Evolutionary conservation across 2,113 vertebrate genomes (phyloP).

Genomic region (Nycticryphes semicollaris): DNA sequence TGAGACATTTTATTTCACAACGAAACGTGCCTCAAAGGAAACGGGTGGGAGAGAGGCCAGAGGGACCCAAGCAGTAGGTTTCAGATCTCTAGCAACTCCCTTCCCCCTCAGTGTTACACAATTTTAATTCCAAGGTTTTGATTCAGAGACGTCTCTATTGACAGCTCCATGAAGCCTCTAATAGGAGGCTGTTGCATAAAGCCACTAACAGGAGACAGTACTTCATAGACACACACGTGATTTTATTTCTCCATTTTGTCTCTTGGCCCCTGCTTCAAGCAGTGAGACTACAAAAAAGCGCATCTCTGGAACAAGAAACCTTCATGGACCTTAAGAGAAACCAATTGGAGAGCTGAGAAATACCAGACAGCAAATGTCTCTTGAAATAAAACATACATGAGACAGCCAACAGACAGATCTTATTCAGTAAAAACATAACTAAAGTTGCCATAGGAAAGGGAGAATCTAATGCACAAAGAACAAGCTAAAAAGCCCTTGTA

Average conservation of each 20-base stretch:
- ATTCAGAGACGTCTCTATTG: slow-evolving; percentile 15
- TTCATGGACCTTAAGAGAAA: not conserved
- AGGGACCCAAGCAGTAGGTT: not conserved
- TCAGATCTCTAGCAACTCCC: not conserved
- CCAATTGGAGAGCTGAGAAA: not conserved
- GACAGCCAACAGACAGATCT: not conserved
- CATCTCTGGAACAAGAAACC: not conserved
- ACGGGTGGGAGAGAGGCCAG: not conserved
- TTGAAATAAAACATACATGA: slow-evolving; percentile 31
- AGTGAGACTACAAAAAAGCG: not conserved
- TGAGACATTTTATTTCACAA: not conserved
- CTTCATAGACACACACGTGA: not conserved
- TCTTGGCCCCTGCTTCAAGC: not conserved
- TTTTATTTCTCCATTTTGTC: slow-evolving; percentile 9
- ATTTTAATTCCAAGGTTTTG: slow-evolving; percentile 37
- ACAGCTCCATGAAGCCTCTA: slow-evolving; percentile 24
- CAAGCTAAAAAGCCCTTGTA: not conserved
- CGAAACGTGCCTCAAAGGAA: not conserved
- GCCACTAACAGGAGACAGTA: not conserved
- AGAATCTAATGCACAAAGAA: not conserved
- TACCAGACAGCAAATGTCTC: slow-evolving; percentile 3
- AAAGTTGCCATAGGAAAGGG: not conserved
- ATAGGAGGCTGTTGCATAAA: slow-evolving; percentile 10
- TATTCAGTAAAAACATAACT: slow-evolving; percentile 16
- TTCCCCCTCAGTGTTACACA: not conserved